Evolutionary conservation across 2,797 vertebrate genomes (phyloP).

Genomic region (Chlorospingus semifuscus): DNA sequence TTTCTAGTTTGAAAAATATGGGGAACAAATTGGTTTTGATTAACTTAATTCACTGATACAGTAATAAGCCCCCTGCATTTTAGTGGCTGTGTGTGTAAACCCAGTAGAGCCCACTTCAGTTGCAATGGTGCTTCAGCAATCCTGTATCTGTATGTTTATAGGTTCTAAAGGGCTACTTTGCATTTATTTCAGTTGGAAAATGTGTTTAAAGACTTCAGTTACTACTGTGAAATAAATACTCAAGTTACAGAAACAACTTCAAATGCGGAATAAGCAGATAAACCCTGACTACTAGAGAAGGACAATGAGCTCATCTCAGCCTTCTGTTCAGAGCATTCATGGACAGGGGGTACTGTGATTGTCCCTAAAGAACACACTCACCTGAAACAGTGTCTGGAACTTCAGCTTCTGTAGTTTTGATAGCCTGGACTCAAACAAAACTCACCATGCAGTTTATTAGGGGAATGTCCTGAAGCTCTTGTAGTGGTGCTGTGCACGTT

Average conservation of each 20-base stretch:
- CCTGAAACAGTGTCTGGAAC: not conserved
- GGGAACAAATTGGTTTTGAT: not conserved
- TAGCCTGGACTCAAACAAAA: not conserved
- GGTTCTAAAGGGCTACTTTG: not conserved
- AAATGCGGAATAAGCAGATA: not conserved
- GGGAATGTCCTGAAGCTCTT: not conserved
- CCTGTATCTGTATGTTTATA: not conserved
- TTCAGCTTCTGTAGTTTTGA: not conserved
- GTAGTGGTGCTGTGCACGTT: not conserved
- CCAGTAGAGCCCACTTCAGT: not conserved
- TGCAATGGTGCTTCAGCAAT: not conserved
- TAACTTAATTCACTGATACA: not conserved
- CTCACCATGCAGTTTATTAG: not conserved
- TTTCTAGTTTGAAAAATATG: not conserved
- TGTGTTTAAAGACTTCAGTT: not conserved
- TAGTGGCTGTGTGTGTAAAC: not conserved
- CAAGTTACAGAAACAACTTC: not conserved
- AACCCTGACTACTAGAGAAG: not conserved
- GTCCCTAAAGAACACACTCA: not conserved
- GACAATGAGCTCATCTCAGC: accelerated
- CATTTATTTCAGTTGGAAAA: not conserved
- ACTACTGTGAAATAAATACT: not conserved
- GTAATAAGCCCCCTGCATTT: not conserved
- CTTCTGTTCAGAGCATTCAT: not conserved
- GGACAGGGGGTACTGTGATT: not conserved